Percentiles rank a stretch among this genome's conserved stretches.
Evolutionary conservation across 2,113 vertebrate genomes (phyloP).

Genomic region (Diadophis punctatus): DNA sequence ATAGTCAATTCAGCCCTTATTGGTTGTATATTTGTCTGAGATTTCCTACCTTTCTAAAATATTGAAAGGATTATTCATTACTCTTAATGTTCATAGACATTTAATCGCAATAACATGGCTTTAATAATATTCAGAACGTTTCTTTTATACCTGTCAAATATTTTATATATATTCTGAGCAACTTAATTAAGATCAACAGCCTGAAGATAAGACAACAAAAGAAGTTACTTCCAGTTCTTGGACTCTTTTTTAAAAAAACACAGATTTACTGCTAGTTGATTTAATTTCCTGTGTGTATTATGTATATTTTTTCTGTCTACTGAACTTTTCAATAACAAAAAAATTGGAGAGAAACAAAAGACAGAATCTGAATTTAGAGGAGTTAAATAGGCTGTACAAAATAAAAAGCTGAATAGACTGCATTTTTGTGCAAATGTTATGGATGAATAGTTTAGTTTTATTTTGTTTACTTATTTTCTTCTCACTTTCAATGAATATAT

Average conservation of each 20-base stretch:
- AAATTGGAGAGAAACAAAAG: not conserved
- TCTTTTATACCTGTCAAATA: not conserved
- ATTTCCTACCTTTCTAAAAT: not conserved
- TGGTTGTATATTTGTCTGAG: not conserved
- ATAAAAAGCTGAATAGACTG: not conserved
- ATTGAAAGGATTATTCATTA: not conserved
- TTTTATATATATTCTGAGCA: not conserved
- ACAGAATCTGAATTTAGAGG: not conserved
- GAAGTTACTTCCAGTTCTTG: fast-evolving
- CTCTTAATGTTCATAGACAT: not conserved
- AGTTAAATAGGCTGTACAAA: constrained; percentile 4
- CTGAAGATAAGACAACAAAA: not conserved
- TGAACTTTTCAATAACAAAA: constrained; percentile 2
- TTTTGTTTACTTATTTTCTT: not conserved
- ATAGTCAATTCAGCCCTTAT: not conserved
- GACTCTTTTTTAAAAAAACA: not conserved
- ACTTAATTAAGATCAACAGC: not conserved
- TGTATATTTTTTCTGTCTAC: not conserved
- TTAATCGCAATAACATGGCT: not conserved
- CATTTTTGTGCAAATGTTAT: not conserved
- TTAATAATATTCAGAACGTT: not conserved
- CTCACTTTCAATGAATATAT: not conserved
- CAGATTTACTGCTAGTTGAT: fast-evolving
- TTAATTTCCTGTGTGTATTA: not conserved
- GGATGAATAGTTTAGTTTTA: not conserved